Evolutionary conservation across 30 jellyfish, hydroid and myxozoan genomes (phyloP).

Genomic region (Turritopsis dohrnii): DNA sequence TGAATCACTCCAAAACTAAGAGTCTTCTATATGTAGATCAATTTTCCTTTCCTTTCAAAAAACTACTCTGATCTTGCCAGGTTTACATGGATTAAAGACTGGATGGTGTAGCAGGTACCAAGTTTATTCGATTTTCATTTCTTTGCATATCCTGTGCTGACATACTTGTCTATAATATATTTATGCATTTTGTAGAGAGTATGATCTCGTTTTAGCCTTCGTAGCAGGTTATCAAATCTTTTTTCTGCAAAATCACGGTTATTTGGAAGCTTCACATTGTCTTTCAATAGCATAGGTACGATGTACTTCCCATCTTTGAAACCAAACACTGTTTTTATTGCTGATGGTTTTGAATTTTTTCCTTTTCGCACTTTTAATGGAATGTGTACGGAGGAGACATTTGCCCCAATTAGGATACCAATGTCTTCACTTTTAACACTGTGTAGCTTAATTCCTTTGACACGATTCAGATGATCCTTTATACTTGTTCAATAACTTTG

Average conservation of each 20-base stretch:
- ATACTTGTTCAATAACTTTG: background rate
- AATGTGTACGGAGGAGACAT: conserved; percentile 6
- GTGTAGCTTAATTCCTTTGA: conserved; percentile 4
- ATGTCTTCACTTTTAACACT: background rate
- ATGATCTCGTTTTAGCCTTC: background rate
- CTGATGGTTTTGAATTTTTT: background rate
- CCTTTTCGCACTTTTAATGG: conserved; percentile 5
- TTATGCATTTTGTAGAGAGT: background rate
- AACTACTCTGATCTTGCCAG: conserved; percentile 17
- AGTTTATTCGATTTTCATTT: background rate
- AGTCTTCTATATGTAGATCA: background rate
- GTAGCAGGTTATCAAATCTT: background rate
- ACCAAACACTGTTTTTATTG: conserved; percentile 13
- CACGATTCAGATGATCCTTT: background rate
- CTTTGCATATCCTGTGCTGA: background rate
- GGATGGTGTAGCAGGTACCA: conserved; percentile 32
- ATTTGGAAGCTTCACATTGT: background rate
- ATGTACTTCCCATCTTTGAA: background rate
- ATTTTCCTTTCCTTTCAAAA: background rate
- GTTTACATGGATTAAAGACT: conserved; percentile 5
- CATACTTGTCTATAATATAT: background rate
- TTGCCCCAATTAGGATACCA: conserved; percentile 17
- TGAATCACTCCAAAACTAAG: background rate
- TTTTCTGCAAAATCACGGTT: conserved; percentile 7
- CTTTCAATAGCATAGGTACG: conserved; percentile 17